Evolutionary conservation across 2,797 vertebrate genomes (phyloP), one percentile per base, ranked within the genome.

Genomic region (Microhierax caerulescens): DNA sequence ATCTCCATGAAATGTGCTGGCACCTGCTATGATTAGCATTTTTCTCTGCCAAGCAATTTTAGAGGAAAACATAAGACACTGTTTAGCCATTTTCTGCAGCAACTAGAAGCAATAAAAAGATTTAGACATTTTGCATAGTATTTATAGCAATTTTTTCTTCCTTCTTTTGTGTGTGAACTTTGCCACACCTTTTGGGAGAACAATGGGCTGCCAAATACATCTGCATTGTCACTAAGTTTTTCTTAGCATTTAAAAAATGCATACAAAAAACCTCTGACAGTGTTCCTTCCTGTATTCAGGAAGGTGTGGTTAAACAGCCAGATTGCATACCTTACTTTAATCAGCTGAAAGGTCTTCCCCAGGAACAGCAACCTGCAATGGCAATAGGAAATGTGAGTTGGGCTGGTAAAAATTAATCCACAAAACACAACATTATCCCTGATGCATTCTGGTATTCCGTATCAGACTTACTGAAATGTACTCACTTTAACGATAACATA

Each of bases 121-220:
- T 73, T 95, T 83, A 76, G 53, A 39, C 2, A 48, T 63, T 75
- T 75, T 86, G 70, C 63, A 74, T 90, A 20, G 7, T 89, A 60
- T 70, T 87, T 78, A 63, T 47, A 76, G 45, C 13, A 36, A 19
- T 74, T 77, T 79, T 75, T 91, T 54, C 74, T 94, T 95, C 86
- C 90, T 89, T 53, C 86, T 86, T 86, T 83, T 77, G 87, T 82
- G 57, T 76, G 92, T 95, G 94, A 97, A 96, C 92, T 95, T 81
- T 92, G 84, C 76, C 87, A 84, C 95, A 90, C 96, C 96, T 88
- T 75, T 76, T 37, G 10, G n/a, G 59, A 95, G 96, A 95, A 94
- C 88, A 79, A 78, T 43, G 41, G 20, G 41, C 68, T 95, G 65
- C 88, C 94, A 94, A 96, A 96, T 96, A 72, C 28, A 10, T 94